Conservation (phyloP, 2,797 vertebrate genomes). For the Pseudomugil gertrudae region DNA sequence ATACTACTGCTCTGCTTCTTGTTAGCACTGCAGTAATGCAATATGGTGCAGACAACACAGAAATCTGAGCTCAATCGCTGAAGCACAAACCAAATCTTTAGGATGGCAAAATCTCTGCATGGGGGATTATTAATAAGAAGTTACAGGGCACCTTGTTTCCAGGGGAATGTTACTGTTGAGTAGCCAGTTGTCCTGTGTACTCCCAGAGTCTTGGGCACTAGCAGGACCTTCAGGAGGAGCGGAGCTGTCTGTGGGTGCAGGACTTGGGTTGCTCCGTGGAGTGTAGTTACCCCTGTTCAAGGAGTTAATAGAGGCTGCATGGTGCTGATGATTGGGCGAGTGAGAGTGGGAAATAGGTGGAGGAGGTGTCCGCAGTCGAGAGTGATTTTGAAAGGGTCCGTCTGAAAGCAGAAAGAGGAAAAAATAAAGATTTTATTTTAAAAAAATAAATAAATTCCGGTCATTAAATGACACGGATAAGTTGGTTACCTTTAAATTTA, state of each 20-base stretch:
- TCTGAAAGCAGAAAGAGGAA: constrained; percentile 62
- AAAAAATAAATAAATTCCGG: constrained; percentile 21
- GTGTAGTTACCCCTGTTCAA: constrained; percentile 95
- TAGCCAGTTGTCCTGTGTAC: constrained; percentile 97
- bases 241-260: constrained; percentile 94
- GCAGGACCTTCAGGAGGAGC: constrained; percentile 89
- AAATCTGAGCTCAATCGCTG: constrained; percentile 45
- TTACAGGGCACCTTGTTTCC: constrained; percentile 91
- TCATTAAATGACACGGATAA: constrained; percentile 26
- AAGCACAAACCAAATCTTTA: constrained; percentile 33
- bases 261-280: constrained; percentile 95
- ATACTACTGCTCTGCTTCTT: constrained; percentile 54
- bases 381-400: constrained; percentile 90
- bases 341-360: constrained; percentile 92
- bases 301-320: constrained; percentile 92
- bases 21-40: constrained; percentile 53
- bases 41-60: constrained; percentile 53
- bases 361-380: constrained; percentile 92
- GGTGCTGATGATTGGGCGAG: constrained; percentile 91
- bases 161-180: constrained; percentile 99
- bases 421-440: constrained; percentile 8
- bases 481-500: constrained; percentile 34
- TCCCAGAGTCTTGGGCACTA: constrained; percentile 85
- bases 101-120: constrained; percentile 24
- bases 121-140: constrained; percentile 1